Evolutionary conservation across 2,113 vertebrate genomes (phyloP), one percentile per base, ranked within the genome.

Genomic region (Mesocricetus auratus): DNA sequence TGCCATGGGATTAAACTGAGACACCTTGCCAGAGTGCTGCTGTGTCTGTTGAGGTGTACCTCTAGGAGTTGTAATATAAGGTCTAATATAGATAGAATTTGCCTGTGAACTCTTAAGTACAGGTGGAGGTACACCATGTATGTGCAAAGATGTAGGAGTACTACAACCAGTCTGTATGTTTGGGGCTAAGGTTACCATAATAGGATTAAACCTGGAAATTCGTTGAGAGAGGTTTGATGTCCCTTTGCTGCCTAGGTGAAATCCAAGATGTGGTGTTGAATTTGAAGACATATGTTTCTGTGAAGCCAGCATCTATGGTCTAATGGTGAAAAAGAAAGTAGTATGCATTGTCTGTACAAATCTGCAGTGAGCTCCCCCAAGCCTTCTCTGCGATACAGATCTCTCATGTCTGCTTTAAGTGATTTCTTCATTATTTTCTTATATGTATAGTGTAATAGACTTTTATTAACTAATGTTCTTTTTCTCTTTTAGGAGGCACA

Each of bases 101-200:
- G 99, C 99, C 98, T 99, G 99, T 97, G 99, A 99, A 98, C 99
- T 99, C 98, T 99, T 99, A 86, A 99, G 99, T 95, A 99, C 99
- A 77, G 99, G 98, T 97, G 99, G 99, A 93, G 99, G 99, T 98
- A 99, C 99, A 88, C 99, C 99, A 94, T 99, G 99, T 99, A 99
- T 99, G 99, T 99, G 99, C 99, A 99, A 99, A 98, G 99, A 99
- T 3, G 99, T 99, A 69, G 99, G 99, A 53, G 99, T 99, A 98
- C 99, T 99, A 93, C 99, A 99, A 97, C 99, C 99, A 96, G 99
- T 99, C 97, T 99, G 99, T 95, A 99, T 99, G 96, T 99, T 99
- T 96, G 99, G 99, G 82, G 99, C 99, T 97, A 99, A 99, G n/a
- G 99, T 99, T 98, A 99, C 99, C 96, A 99, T 99, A 97, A 99